phyloP scores from a whole-genome alignment of 2,888 invertebrate species.

The Eristalis tenax region DNA sequence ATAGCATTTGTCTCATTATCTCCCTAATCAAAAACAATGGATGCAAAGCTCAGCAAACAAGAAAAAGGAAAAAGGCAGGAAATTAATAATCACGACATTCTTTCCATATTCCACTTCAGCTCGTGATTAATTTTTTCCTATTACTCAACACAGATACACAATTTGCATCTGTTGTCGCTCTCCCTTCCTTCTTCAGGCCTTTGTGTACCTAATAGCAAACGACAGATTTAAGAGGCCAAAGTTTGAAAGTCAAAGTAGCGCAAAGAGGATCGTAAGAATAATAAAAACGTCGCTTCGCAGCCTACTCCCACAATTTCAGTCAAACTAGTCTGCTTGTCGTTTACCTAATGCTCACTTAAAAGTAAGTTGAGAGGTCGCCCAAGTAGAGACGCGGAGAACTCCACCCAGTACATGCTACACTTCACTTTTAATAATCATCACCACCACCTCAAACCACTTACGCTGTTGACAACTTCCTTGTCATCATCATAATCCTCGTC shows the following conservation, averaged over 20 bases:
- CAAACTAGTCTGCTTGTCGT: not conserved
- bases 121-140: constrained; percentile 16
- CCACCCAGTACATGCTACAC: not conserved
- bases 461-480: not conserved
- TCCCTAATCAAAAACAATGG: not conserved
- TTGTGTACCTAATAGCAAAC: not conserved
- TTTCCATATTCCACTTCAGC: constrained; percentile 9
- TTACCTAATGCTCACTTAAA: not conserved
- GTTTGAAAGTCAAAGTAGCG: constrained; percentile 1
- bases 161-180: not conserved
- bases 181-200: not conserved
- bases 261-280: constrained; percentile 1
- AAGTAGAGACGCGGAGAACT: not conserved
- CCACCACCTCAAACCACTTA: not conserved
- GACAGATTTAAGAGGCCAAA: constrained; percentile 15
- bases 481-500: not conserved
- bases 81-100: constrained; percentile 17
- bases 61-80: not conserved
- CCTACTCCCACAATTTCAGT: not conserved
- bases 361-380: not conserved
- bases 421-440: constrained; percentile 9
- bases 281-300: not conserved
- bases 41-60: not conserved
- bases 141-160: constrained; percentile 7
- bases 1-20: not conserved